Base-by-base conservation (phyloP, 2,888 invertebrate genomes). In the Campaea margaritaria region DNA sequence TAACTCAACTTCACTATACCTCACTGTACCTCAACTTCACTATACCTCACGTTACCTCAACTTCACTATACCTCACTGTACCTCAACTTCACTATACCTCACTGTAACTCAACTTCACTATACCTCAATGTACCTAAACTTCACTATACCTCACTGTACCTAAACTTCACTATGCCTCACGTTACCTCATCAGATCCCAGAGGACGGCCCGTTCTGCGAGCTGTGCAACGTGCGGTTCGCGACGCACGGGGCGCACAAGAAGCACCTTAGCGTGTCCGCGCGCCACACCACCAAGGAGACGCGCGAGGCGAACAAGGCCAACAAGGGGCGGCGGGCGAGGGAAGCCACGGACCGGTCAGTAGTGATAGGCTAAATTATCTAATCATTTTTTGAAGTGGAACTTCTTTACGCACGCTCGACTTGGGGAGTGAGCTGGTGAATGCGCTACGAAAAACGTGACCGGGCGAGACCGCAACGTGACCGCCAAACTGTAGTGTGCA, bases 131-230 rank as follows among this genome's bases (percentile, higher is more conserved):
- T 21, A 21, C 5, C 34, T 1, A 9, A 9, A 11, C 34, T 2
- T 34, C 9, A 34, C 34, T 9, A 7, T 34, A 34, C 2, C 8
- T 9, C 8, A 11, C 34, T 11, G 1, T 34, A 34, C 34, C 34
- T 34, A 1, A 11, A 11, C 34, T 11, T 11, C 34, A 34, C 9
- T 9, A 1, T 21, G 8, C 34, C 34, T 34, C 34, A 34, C 11
- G 2, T 9, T 9, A 34, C 34, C 34, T 5, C 21, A 2, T 21
- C 67, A 89, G 89, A 76, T 89, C 14, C 87, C 89, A 0, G 82
- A 81, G 0, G 88, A 90, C 43, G 91, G 89, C 0, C 91, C 91
- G 0, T 68, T 72, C 2, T 91, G 91, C 27, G 85, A 82, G n/a
- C 65, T 72, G 0, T 91, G 91, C 59, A 78, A 82, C 39, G 86